Evolutionary conservation across 2,113 vertebrate species (phyloP).

Genomic region (Panurus biarmicus): DNA sequence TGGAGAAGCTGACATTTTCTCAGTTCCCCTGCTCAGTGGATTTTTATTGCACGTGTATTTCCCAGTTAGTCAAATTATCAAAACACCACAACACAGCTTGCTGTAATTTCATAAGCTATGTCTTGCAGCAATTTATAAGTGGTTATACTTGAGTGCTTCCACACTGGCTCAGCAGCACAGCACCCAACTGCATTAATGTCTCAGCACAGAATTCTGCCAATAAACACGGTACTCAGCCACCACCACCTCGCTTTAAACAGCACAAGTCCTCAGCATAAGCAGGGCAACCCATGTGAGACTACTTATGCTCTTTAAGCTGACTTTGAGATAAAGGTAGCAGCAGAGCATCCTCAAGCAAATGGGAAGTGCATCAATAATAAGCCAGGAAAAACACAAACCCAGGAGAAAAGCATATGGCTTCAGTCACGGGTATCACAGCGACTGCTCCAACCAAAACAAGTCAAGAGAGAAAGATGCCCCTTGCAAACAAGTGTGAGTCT

Average conservation of each 20-base stretch:
- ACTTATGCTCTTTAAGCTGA: not conserved
- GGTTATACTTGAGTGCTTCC: not conserved
- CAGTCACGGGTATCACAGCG: not conserved
- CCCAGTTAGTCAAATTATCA: not conserved
- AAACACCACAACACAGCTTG: not conserved
- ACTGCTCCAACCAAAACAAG: not conserved
- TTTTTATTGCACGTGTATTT: not conserved
- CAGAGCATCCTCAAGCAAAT: not conserved
- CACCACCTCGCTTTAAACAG: not conserved
- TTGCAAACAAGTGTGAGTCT: not conserved
- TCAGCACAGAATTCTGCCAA: not conserved
- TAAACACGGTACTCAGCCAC: not conserved
- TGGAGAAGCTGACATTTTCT: not conserved
- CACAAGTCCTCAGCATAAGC: not conserved
- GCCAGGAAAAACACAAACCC: not conserved
- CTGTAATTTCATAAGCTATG: not conserved
- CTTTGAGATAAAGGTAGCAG: not conserved
- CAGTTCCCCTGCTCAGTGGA: not conserved
- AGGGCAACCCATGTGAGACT: not conserved
- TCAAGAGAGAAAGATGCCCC: not conserved
- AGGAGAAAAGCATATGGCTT: not conserved
- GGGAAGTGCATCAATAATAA: not conserved
- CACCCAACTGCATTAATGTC: not conserved
- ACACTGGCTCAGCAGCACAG: not conserved
- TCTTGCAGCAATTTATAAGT: not conserved